phyloP scores from a whole-genome alignment of 92 coral and sea anemone species.

The Zoanthus sansibaricus region DNA sequence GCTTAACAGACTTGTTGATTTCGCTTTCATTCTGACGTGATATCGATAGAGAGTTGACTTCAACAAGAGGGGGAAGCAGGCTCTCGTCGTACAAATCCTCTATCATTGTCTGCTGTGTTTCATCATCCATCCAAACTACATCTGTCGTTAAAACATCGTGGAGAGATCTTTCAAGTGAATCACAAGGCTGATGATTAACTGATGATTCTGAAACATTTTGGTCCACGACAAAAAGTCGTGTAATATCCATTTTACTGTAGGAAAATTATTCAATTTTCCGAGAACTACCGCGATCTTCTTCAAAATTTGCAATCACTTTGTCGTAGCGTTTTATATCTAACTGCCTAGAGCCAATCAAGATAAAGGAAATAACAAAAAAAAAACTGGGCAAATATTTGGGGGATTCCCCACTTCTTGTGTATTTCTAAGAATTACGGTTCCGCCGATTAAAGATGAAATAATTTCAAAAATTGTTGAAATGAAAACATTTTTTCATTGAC shows the following conservation, averaged over 20 bases:
- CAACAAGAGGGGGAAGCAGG: neutral
- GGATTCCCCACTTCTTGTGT: neutral
- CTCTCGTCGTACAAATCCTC: constrained; percentile 4
- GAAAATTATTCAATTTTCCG: neutral
- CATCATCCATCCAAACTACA: constrained; percentile 25
- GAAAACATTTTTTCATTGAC: too few species aligned
- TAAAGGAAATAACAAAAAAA: neutral
- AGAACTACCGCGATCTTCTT: neutral
- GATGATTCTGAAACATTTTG: neutral
- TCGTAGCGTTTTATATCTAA: neutral
- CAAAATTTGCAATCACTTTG: neutral
- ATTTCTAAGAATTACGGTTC: neutral
- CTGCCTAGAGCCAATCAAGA: neutral
- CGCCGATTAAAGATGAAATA: neutral
- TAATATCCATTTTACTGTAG: neutral
- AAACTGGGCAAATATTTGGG: neutral
- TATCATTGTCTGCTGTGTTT: constrained; percentile 15
- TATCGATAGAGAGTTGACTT: neutral
- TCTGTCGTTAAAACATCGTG: neutral
- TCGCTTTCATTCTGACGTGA: neutral
- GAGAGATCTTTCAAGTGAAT: neutral
- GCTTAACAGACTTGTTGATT: neutral
- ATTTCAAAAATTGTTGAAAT: neutral
- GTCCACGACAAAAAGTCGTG: neutral
- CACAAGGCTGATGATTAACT: neutral